Conservation (phyloP, 2,113 vertebrate species). For the Balaenoptera acutorostrata region DNA sequence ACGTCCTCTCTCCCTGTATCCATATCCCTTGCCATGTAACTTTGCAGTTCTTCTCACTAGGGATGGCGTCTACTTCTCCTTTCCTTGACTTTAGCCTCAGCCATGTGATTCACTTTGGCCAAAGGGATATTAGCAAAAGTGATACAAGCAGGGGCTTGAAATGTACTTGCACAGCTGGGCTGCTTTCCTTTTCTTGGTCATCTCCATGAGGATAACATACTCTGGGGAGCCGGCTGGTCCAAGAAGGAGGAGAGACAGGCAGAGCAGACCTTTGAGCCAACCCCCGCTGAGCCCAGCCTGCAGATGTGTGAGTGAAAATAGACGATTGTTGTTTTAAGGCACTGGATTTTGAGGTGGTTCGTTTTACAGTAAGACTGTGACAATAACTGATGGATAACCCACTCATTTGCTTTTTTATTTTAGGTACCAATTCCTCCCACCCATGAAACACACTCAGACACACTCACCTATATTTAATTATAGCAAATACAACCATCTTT, state of each 20-base stretch:
- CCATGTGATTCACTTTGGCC: background rate
- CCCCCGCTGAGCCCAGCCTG: background rate
- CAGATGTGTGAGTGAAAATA: background rate
- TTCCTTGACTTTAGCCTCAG: background rate
- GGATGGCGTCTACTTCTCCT: background rate
- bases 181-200: background rate
- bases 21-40: background rate
- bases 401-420: background rate
- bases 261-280: background rate
- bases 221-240: background rate
- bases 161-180: background rate
- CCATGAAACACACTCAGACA: background rate
- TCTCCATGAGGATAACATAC: background rate
- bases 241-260: background rate
- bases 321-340: background rate
- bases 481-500: background rate
- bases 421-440: background rate
- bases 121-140: background rate
- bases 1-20: background rate
- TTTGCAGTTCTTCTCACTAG: background rate
- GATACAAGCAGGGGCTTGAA: background rate
- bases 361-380: background rate
- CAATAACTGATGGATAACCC: background rate
- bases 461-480: background rate
- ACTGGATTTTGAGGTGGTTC: conserved; percentile 2